Evolutionary conservation across 2,113 vertebrate species (phyloP).

Genomic region (Megaceryle maxima): DNA sequence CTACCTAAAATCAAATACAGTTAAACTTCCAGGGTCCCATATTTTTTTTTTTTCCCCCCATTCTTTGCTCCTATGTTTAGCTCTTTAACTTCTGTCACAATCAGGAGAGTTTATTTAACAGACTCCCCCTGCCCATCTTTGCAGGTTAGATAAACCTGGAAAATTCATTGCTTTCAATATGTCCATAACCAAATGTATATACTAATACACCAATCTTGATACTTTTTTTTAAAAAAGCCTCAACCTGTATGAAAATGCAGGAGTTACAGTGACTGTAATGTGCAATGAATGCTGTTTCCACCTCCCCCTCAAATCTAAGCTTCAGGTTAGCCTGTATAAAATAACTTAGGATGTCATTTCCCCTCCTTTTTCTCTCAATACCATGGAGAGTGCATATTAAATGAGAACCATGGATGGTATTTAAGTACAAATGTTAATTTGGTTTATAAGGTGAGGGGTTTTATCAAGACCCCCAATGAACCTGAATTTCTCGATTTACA

Average conservation of each 20-base stretch:
- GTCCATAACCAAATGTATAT: neutral
- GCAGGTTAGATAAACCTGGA: neutral
- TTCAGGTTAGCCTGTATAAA: neutral
- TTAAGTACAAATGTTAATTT: neutral
- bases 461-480: neutral
- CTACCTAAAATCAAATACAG: neutral
- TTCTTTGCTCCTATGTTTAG: neutral
- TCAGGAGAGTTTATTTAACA: neutral
- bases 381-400: neutral
- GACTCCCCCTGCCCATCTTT: neutral
- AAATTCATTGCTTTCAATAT: neutral
- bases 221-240: neutral
- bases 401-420: neutral
- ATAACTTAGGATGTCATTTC: neutral
- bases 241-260: neutral
- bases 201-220: neutral
- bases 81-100: neutral
- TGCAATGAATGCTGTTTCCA: neutral
- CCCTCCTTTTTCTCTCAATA: neutral
- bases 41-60: neutral
- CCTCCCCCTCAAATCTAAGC: neutral
- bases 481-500: neutral
- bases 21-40: neutral
- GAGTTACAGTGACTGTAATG: neutral
- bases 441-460: neutral